A percentile compares a stretch with the other conserved stretches of the same genome.
These are phyloP conservation scores for Petaurus breviceps DNA, from an alignment of 2,113 vertebrate species.

Conservation along the genomic window DNA sequence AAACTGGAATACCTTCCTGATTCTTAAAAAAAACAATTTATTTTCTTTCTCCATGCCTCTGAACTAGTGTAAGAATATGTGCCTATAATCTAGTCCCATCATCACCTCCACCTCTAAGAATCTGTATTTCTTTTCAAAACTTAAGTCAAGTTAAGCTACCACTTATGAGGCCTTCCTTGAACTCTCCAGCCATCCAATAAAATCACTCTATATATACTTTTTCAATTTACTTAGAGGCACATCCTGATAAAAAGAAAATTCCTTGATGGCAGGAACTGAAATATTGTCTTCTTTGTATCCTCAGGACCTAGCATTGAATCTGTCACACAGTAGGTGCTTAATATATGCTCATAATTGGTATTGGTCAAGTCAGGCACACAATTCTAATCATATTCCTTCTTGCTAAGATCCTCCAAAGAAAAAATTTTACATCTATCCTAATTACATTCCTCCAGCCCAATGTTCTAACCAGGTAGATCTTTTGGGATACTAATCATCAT, in stretches of 20 bases:
- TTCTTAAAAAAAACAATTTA: background rate
- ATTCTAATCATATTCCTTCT: background rate
- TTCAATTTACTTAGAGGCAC: too few relatives aligned
- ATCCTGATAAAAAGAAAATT: background rate
- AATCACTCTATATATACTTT: too few relatives aligned
- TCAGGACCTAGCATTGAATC: background rate
- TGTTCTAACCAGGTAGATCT: background rate
- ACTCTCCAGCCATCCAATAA: too few relatives aligned
- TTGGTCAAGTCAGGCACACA: background rate
- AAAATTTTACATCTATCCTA: background rate
- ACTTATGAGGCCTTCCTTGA: background rate
- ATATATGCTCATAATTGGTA: background rate
- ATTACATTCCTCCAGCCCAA: too few relatives aligned
- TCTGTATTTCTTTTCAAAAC: background rate
- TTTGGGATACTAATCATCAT: background rate
- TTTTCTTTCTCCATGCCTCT: background rate
- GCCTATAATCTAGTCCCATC: background rate
- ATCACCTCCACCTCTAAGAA: background rate
- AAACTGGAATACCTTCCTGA: background rate
- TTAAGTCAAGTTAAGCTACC: background rate
- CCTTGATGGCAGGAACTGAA: background rate
- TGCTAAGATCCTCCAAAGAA: background rate
- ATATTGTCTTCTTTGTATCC: background rate
- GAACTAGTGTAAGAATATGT: too few relatives aligned
- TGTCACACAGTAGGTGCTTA: background rate